These are phyloP conservation scores for Steinernema carpocapsae DNA, from an alignment of 2,888 invertebrate species.

Conservation along the genomic window DNA sequence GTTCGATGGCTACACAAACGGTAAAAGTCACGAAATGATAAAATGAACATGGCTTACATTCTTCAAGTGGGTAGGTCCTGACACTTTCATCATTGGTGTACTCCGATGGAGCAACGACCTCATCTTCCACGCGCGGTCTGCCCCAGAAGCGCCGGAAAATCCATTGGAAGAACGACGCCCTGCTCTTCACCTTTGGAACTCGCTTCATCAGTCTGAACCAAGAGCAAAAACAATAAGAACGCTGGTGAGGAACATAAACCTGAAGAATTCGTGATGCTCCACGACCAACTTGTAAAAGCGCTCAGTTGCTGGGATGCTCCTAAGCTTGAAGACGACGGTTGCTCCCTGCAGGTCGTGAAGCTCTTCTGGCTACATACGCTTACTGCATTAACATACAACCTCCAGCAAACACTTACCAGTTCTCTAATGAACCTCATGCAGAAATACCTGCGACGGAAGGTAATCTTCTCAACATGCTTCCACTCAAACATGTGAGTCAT, in stretches of 20 bases:
- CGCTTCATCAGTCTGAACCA: neutral
- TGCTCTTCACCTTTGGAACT: neutral
- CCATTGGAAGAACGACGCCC: neutral
- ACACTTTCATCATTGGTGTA: neutral
- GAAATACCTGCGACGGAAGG: neutral
- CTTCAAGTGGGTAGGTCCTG: neutral
- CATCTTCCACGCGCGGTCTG: neutral
- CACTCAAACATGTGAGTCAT: neutral
- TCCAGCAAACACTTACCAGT: neutral
- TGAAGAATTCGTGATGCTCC: constrained; percentile 5
- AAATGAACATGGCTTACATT: neutral
- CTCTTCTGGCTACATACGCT: too few species aligned
- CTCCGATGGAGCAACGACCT: neutral
- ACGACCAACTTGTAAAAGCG: neutral
- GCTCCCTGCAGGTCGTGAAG: neutral
- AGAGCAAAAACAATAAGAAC: too few species aligned
- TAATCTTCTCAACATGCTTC: neutral
- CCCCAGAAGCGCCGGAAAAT: neutral
- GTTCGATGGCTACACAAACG: neutral
- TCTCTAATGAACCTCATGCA: neutral
- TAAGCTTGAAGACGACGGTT: neutral
- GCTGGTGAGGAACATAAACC: neutral
- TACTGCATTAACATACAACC: too few species aligned
- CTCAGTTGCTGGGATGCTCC: neutral
- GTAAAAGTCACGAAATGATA: too few species aligned